Conservation (phyloP, 1,140 invertebrate genomes). For the Neodiprion lecontei region DNA sequence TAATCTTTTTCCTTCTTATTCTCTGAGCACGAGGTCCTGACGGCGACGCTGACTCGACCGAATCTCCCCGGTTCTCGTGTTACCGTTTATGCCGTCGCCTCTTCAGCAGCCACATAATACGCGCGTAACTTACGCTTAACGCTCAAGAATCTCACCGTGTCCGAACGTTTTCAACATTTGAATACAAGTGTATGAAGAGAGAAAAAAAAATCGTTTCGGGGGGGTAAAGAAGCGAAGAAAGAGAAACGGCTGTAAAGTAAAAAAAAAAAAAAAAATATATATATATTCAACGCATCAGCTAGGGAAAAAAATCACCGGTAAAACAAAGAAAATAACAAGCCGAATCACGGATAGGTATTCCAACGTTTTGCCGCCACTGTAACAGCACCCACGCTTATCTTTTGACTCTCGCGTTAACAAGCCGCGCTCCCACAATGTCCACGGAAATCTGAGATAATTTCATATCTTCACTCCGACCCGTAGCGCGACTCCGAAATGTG, state of each 20-base stretch:
- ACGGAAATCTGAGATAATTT: neutral
- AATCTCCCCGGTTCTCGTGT: slow-evolving; percentile 37
- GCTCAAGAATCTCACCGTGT: slow-evolving; percentile 18
- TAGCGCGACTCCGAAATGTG: no score
- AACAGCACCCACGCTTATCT: slow-evolving; percentile 1
- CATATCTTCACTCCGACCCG: neutral
- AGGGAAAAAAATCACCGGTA: neutral
- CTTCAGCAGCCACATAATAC: slow-evolving; percentile 35
- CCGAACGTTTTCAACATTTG: slow-evolving; percentile 18
- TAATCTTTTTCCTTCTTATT: no score
- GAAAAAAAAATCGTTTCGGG: neutral
- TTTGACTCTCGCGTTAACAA: neutral
- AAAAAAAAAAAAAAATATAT: no score
- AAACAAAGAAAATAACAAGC: neutral
- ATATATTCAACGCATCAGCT: no score
- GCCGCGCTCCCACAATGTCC: neutral
- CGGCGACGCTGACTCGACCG: neutral
- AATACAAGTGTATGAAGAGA: slow-evolving; percentile 24
- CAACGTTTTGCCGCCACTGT: neutral
- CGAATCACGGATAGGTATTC: neutral
- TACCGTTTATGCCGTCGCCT: slow-evolving; percentile 38
- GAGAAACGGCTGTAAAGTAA: no score
- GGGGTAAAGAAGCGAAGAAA: no score
- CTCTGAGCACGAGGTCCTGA: no score
- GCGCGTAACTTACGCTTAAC: slow-evolving; percentile 39